Percentiles rank a stretch among this genome's conserved stretches.
phyloP scores from a whole-genome alignment of 2,797 vertebrate species.

The Holocentrus rufus region DNA sequence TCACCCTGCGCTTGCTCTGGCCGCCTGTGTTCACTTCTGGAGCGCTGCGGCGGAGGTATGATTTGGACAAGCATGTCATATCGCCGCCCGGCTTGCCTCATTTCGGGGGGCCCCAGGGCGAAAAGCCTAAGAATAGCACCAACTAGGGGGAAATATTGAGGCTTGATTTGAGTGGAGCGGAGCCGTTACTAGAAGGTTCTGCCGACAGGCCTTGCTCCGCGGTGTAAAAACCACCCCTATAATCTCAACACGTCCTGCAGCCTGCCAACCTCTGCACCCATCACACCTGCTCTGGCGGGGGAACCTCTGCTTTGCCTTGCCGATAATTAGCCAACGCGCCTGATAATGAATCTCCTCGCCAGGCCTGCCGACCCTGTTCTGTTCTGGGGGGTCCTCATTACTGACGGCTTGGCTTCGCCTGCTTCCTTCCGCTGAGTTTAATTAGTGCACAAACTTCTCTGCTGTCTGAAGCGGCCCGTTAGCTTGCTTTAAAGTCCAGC shows the following conservation, averaged over 20 bases:
- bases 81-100: conserved; percentile 64
- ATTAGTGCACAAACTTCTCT: conserved; percentile 83
- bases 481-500: conserved; percentile 78
- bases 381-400: conserved; percentile 81
- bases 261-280: conserved; percentile 73
- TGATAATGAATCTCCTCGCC: conserved; percentile 74
- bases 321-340: conserved; percentile 76
- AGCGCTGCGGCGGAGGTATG: conserved; percentile 46
- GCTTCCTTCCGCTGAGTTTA: conserved; percentile 81
- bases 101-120: conserved; percentile 56
- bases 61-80: conserved; percentile 62
- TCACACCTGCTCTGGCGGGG: conserved; percentile 75
- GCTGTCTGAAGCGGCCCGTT: conserved; percentile 78
- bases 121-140: conserved; percentile 67
- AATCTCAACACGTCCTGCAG: conserved; percentile 62
- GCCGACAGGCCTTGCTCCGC: conserved; percentile 56
- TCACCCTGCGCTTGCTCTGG: conserved; percentile 56
- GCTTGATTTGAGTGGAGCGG: conserved; percentile 68
- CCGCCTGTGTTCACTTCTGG: conserved; percentile 33
- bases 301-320: conserved; percentile 68
- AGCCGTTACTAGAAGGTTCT: conserved; percentile 64
- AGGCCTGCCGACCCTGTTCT: conserved; percentile 72
- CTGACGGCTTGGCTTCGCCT: conserved; percentile 71
- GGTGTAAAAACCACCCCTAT: conserved; percentile 58
- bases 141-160: conserved; percentile 65